Evolutionary conservation across 1,140 invertebrate genomes (phyloP).

Genomic region (Gryllus bimaculatus): DNA sequence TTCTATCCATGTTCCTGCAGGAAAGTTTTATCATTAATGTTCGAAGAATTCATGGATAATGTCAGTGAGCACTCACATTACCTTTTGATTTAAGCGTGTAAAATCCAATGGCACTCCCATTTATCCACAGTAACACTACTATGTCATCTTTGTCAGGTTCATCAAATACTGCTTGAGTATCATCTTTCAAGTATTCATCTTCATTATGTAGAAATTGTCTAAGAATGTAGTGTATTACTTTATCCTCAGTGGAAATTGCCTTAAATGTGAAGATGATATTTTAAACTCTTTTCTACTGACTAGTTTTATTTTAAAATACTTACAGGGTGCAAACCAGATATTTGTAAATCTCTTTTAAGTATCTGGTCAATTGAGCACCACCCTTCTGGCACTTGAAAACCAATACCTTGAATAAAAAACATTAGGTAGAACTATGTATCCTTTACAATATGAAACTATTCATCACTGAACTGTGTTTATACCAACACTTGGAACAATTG

Average conservation of each 20-base stretch:
- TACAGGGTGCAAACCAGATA: not conserved
- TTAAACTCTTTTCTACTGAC: too few species aligned
- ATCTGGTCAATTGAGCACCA: not conserved
- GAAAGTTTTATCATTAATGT: not conserved
- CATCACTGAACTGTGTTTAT: too few species aligned
- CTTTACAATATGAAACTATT: too few species aligned
- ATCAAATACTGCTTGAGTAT: slow-evolving; percentile 22
- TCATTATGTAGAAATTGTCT: slow-evolving; percentile 28
- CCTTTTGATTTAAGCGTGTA: slow-evolving; percentile 29
- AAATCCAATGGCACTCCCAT: slow-evolving; percentile 27
- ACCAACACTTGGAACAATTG: too few species aligned
- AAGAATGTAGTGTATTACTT: slow-evolving; percentile 23
- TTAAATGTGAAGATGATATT: not conserved
- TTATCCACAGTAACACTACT: slow-evolving; percentile 27
- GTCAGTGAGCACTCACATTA: slow-evolving; percentile 12
- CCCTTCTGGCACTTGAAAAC: not conserved
- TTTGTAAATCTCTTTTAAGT: not conserved
- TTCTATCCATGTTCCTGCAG: slow-evolving; percentile 8
- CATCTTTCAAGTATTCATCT: slow-evolving; percentile 22
- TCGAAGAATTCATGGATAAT: not conserved
- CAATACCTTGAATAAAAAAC: not conserved
- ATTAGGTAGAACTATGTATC: too few species aligned
- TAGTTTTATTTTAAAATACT: not conserved
- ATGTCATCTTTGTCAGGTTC: slow-evolving; percentile 26
- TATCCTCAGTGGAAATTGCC: slow-evolving; percentile 25